Evolutionary conservation across 2,797 vertebrate species (phyloP).

Genomic region (Chromis chromis): DNA sequence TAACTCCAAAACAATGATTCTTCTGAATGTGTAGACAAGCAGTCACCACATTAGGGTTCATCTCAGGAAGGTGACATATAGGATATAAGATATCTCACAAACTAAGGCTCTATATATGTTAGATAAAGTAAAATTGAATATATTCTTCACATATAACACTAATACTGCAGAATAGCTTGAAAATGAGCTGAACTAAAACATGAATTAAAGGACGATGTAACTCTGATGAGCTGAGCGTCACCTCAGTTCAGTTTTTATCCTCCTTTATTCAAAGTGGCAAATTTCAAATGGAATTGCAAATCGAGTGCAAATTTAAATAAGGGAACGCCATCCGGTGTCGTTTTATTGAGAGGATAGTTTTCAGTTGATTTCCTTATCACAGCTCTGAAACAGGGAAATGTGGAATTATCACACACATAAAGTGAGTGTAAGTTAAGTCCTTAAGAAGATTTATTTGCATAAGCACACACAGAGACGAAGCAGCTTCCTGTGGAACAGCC

Average conservation of each 20-base stretch:
- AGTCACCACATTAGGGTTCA: too few species aligned
- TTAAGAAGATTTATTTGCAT: slow-evolving; percentile 81
- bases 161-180: slow-evolving; percentile 10
- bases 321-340: slow-evolving; percentile 20
- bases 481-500: slow-evolving; percentile 54
- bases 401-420: slow-evolving; percentile 65
- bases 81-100: not conserved
- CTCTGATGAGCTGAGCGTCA: not conserved
- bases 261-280: slow-evolving; percentile 33
- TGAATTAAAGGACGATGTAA: slow-evolving; percentile 3
- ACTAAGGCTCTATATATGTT: not conserved
- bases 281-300: slow-evolving; percentile 58
- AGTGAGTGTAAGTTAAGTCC: slow-evolving; percentile 70
- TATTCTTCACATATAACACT: not conserved
- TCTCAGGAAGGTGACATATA: slow-evolving; percentile 13
- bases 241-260: slow-evolving; percentile 16
- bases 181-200: slow-evolving; percentile 2
- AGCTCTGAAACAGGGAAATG: slow-evolving; percentile 54
- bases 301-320: slow-evolving; percentile 61
- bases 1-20: too few species aligned
- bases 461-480: slow-evolving; percentile 54
- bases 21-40: too few species aligned
- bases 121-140: too few species aligned
- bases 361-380: slow-evolving; percentile 56
- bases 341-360: slow-evolving; percentile 49